Conservation (phyloP, 2,888 invertebrate genomes). For the Geophilus truncorum region DNA sequence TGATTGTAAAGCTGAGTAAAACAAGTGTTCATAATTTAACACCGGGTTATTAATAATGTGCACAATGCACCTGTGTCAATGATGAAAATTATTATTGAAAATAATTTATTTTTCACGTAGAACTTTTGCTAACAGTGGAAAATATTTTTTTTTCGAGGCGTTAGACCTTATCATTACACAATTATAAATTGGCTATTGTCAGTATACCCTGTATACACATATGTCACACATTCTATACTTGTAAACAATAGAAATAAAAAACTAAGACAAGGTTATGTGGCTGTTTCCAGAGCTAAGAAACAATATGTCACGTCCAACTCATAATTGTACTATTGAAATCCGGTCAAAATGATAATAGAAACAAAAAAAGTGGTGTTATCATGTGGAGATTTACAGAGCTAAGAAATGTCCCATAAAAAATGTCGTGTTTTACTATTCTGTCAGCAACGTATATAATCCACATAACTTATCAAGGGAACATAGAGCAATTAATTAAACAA, state of each 20-base stretch:
- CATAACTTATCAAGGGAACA: background rate
- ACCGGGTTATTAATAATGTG: background rate
- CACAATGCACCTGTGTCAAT: background rate
- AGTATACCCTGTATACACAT: background rate
- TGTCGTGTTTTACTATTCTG: background rate
- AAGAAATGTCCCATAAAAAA: background rate
- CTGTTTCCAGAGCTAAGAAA: too few relatives aligned
- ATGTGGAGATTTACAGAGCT: background rate
- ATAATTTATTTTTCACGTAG: background rate
- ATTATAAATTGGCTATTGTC: background rate
- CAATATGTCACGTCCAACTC: too few relatives aligned
- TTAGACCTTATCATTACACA: background rate
- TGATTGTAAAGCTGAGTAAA: slow-evolving; percentile 8
- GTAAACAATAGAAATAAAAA: background rate
- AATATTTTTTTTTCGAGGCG: background rate
- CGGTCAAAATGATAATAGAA: background rate
- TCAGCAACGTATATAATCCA: background rate
- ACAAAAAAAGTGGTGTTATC: background rate
- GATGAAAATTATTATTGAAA: background rate
- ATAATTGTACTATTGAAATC: too few relatives aligned
- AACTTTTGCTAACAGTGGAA: background rate
- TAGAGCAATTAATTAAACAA: background rate
- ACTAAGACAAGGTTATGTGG: too few relatives aligned
- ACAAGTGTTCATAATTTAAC: background rate
- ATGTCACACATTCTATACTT: background rate